phyloP scores from a whole-genome alignment of 2,113 vertebrate species.

The Paralichthys olivaceus region DNA sequence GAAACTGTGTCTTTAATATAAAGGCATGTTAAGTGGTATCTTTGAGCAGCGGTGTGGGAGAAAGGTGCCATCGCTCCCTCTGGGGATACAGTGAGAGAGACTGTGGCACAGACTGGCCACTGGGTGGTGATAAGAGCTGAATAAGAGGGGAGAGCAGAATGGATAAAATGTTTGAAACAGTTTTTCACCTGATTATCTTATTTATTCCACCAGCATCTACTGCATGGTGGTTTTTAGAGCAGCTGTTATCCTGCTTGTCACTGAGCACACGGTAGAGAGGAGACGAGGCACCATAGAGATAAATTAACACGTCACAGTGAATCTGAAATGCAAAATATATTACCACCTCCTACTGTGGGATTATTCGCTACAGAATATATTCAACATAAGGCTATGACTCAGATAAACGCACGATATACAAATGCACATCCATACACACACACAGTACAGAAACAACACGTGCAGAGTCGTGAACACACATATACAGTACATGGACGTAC shows the following conservation, averaged over 20 bases:
- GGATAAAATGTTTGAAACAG: not conserved
- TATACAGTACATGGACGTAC: slow-evolving; percentile 66
- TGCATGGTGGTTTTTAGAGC: not conserved
- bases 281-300: slow-evolving; percentile 32
- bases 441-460: slow-evolving; percentile 61
- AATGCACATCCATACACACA: slow-evolving; percentile 56
- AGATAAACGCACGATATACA: slow-evolving; percentile 47
- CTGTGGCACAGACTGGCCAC: slow-evolving; percentile 24
- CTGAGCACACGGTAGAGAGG: not conserved
- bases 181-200: not conserved
- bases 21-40: slow-evolving; percentile 26
- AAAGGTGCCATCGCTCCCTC: slow-evolving; percentile 14
- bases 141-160: not conserved
- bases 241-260: not conserved
- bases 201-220: not conserved
- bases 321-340: slow-evolving; percentile 48
- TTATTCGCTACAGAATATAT: slow-evolving; percentile 52
- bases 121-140: slow-evolving; percentile 40
- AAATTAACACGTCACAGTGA: slow-evolving; percentile 49
- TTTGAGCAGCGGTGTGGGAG: slow-evolving; percentile 20
- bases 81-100: not conserved
- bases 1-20: slow-evolving; percentile 58
- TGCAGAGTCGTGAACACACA: slow-evolving; percentile 11
- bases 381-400: slow-evolving; percentile 46
- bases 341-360: slow-evolving; percentile 41